These are phyloP conservation scores for Nudaria mundana DNA, from an alignment of 2,888 invertebrate genomes.

Conservation along the genomic window DNA sequence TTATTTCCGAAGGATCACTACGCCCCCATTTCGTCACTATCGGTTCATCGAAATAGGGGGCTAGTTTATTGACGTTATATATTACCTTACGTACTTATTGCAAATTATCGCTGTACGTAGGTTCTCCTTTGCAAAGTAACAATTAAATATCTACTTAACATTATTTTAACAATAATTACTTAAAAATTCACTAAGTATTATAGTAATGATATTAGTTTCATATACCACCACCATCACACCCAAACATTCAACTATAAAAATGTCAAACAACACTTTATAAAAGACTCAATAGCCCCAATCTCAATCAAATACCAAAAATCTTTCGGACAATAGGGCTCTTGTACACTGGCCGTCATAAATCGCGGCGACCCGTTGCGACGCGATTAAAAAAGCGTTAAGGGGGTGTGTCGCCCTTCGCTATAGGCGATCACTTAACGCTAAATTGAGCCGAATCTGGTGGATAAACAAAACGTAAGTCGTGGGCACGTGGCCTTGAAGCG, in stretches of 20 bases:
- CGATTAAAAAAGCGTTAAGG: constrained; percentile 60
- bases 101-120: too few species aligned
- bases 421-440: constrained; percentile 66
- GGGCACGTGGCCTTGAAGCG: constrained; percentile 56
- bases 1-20: too few species aligned
- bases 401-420: constrained; percentile 55
- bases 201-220: constrained; percentile 16
- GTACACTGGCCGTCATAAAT: constrained; percentile 59
- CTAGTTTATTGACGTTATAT: too few species aligned
- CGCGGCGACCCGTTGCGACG: constrained; percentile 55
- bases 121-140: too few species aligned
- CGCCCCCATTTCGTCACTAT: too few species aligned
- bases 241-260: constrained; percentile 29
- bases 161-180: too few species aligned
- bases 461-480: constrained; percentile 63
- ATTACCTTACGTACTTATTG: too few species aligned
- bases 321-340: constrained; percentile 44
- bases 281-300: constrained; percentile 68
- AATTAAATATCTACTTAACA: too few species aligned
- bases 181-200: too few species aligned
- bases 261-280: constrained; percentile 40
- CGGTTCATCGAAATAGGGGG: too few species aligned
- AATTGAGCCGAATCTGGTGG: constrained; percentile 66
- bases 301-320: constrained; percentile 49
- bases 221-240: constrained; percentile 23